phyloP scores from a whole-genome alignment of 2,888 invertebrate genomes.

The Piscicola geometra region DNA sequence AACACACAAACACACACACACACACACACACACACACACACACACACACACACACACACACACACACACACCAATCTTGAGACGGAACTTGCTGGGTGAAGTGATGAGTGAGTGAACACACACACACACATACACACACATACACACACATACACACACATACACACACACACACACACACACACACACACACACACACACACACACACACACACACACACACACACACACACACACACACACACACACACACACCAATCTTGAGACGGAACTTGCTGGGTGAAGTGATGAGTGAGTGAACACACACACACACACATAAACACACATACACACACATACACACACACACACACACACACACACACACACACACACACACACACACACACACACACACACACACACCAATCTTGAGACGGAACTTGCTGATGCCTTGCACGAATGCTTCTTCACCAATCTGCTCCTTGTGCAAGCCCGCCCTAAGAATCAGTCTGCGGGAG shows the following conservation, averaged over 20 bases:
- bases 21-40: no score
- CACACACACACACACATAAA: constrained; percentile 32
- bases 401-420: constrained; percentile 14
- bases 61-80: not conserved
- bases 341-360: not conserved
- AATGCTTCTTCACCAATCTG: constrained; percentile 45
- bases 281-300: not conserved
- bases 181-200: no score
- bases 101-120: not conserved
- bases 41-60: no score
- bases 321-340: not conserved
- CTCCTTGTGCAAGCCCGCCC: constrained; percentile 39
- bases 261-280: not conserved
- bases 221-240: no score
- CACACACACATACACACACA: no score
- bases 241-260: not conserved
- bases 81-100: not conserved
- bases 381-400: no score
- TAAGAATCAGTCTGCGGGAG: constrained; percentile 44
- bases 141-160: not conserved
- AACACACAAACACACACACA: no score
- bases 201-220: no score
- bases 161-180: not conserved
- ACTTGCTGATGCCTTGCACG: constrained; percentile 44
- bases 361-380: no score